Base-by-base conservation (phyloP, 2,113 vertebrate genomes). In the Cacatua alba region DNA sequence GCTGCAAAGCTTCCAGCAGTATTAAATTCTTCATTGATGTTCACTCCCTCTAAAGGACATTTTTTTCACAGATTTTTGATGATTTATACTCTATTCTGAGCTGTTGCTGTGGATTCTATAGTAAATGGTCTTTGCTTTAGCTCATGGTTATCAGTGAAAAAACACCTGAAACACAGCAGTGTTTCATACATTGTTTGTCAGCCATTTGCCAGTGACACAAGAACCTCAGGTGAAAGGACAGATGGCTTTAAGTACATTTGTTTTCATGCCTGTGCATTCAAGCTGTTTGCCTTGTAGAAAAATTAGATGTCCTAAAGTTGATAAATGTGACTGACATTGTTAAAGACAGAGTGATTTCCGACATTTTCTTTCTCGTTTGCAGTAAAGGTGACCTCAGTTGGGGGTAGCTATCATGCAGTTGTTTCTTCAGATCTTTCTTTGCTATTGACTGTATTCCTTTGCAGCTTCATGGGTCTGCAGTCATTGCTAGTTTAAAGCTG, bases 101-200 rank as follows among this genome's bases (percentile, higher is more conserved):
- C 9, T 81, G n/a, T 25, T 64, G 64, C 13, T 87, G 13, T n/a
- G 53, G 48, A 59, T 92, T 91, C 69, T 43, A 35, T 64, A 79
- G 69, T 65, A 81, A 91, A 82, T 79, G 25, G 44, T 48, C 65
- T 88, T 82, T 62, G 69, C 68, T 94, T 94, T 93, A 78, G 63
- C 59, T 94, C 53, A 14, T 71, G 52, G 63, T 84, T 91, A 63
- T 76, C 69, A 62, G 28, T 69, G 67, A 85, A 86, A 94, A 85
- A 85, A 11, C 25, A 59, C 53, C 52, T 92, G 69, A 88, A 93
- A 65, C 35, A 46, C 28, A 52, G 28, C 57, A 70, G 31, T 86
- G 37, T 69, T 93, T 95, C 65, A 76, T 68, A 37, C 6, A 26
- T 65, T 90, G 72, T 83, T 88, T 91, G 80, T 94, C 74, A 87